These are phyloP conservation scores for Fabriciana adippe DNA, from an alignment of 2,888 invertebrate species.

Conservation along the genomic window DNA sequence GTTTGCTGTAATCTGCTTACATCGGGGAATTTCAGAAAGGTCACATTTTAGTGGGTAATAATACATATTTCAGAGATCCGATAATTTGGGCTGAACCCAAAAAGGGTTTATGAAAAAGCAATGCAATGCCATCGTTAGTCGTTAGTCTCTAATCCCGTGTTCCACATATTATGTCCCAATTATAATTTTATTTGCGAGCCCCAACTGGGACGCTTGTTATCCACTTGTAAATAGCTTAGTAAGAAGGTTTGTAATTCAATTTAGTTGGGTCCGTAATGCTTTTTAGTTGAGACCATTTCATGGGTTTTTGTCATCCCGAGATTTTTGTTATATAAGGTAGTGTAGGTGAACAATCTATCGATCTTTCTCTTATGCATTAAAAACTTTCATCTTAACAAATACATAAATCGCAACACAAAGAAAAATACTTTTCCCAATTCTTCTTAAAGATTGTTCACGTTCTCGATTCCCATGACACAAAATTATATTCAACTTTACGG, in stretches of 20 bases:
- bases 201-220: slow-evolving; percentile 63
- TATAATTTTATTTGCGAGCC: slow-evolving; percentile 68
- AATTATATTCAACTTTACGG: slow-evolving; percentile 43
- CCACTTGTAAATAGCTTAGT: slow-evolving; percentile 74
- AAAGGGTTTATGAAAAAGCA: slow-evolving; percentile 41
- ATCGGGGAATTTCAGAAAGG: slow-evolving; percentile 18
- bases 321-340: neutral
- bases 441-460: slow-evolving; percentile 39
- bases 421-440: slow-evolving; percentile 30
- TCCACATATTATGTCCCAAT: slow-evolving; percentile 72
- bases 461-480: slow-evolving; percentile 38
- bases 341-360: neutral
- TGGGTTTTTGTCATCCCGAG: slow-evolving; percentile 52
- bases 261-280: slow-evolving; percentile 63
- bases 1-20: slow-evolving; percentile 19
- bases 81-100: slow-evolving; percentile 34
- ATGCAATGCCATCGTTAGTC: slow-evolving; percentile 36
- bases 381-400: slow-evolving; percentile 32
- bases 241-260: slow-evolving; percentile 72
- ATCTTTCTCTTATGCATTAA: slow-evolving; percentile 10
- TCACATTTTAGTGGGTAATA: slow-evolving; percentile 34
- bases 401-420: slow-evolving; percentile 26
- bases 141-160: slow-evolving; percentile 54
- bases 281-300: slow-evolving; percentile 46
- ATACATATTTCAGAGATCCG: slow-evolving; percentile 29